Percentiles rank a stretch among this genome's conserved stretches.
Evolutionary conservation across 2,113 vertebrate species (phyloP).

Genomic region (Vanacampus margaritifer): DNA sequence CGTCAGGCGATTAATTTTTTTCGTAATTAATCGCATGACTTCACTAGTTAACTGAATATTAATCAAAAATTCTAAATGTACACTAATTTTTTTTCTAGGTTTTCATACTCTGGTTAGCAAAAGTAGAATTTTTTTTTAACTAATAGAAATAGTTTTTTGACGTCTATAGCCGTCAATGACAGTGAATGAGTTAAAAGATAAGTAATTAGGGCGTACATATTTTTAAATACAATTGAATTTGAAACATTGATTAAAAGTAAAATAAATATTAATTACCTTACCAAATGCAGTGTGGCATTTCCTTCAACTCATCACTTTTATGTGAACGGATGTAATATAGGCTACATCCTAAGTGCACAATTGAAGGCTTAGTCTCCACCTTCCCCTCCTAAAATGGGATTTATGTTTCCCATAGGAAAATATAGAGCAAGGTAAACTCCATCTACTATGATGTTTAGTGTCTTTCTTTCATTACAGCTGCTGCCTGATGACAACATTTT

Average conservation of each 20-base stretch:
- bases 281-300: not conserved
- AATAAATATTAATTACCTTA: not conserved
- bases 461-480: not conserved
- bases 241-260: not conserved
- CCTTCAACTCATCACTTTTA: constrained; percentile 9
- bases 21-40: too few relatives aligned
- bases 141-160: too few relatives aligned
- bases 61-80: too few relatives aligned
- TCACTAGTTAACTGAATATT: too few relatives aligned
- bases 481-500: constrained; percentile 1
- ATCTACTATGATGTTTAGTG: not conserved
- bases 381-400: constrained; percentile 1
- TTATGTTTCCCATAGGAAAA: constrained; percentile 13
- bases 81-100: too few relatives aligned
- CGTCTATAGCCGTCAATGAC: too few relatives aligned
- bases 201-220: not conserved
- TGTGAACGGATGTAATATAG: constrained; percentile 10
- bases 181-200: too few relatives aligned
- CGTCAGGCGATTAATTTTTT: too few relatives aligned
- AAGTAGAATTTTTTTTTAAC: too few relatives aligned
- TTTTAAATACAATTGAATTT: not conserved
- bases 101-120: too few relatives aligned
- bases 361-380: constrained; percentile 14
- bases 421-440: constrained; percentile 7
- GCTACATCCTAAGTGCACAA: constrained; percentile 17